Evolutionary conservation across 37 sponge, comb jelly and placozoan species (phyloP).

Genomic region (Chondrilla cf. caribensis): DNA sequence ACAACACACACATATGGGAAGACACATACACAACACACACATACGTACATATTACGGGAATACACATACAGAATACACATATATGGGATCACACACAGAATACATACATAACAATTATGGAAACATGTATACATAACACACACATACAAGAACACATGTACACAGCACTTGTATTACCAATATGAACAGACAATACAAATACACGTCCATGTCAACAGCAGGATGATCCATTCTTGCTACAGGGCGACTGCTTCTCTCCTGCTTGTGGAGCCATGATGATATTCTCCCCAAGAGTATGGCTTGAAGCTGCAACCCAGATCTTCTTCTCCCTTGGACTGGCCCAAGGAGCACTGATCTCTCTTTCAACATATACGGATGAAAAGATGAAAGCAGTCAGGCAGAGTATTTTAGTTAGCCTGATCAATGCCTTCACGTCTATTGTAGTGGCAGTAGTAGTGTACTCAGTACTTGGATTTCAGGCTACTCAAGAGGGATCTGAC

Average conservation of each 20-base stretch:
- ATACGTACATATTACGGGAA: too few species aligned
- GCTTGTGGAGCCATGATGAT: constrained; percentile 22
- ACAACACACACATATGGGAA: too few species aligned
- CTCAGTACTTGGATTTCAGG: constrained; percentile 84
- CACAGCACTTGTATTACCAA: too few species aligned
- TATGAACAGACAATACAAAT: too few species aligned
- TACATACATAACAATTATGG: too few species aligned
- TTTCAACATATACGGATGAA: constrained; percentile 84
- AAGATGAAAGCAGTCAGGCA: constrained; percentile 64
- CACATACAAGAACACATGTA: too few species aligned
- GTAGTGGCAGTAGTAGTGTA: constrained; percentile 88
- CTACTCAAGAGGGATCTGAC: constrained; percentile 27
- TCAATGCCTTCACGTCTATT: constrained; percentile 84
- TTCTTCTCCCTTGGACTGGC: constrained; percentile 93
- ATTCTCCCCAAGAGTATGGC: constrained; percentile 79
- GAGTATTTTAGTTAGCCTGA: constrained; percentile 73
- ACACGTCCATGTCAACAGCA: too few species aligned
- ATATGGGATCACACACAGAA: too few species aligned
- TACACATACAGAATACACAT: too few species aligned
- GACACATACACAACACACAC: too few species aligned
- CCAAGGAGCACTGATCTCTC: constrained; percentile 82
- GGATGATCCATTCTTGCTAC: too few species aligned
- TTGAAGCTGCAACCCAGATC: constrained; percentile 95
- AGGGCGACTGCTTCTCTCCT: background rate
- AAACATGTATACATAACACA: too few species aligned